phyloP scores from a whole-genome alignment of 1,140 invertebrate species.

The Nilaparvata lugens region DNA sequence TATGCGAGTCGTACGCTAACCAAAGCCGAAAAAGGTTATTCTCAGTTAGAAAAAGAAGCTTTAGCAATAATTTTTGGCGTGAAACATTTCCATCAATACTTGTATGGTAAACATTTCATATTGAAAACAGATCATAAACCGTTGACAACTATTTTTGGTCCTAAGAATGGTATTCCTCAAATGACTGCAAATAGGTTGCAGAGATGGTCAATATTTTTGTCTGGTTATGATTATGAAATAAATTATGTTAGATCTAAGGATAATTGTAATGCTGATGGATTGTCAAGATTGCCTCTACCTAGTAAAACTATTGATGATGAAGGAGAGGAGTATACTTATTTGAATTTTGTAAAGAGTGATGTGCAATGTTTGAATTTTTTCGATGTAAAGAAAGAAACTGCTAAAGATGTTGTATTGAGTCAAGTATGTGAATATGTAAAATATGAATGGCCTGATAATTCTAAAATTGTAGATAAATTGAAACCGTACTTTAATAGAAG shows the following conservation, averaged over 20 bases:
- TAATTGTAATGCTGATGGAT: neutral
- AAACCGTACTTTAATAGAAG: constrained; percentile 3
- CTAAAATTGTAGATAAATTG: neutral
- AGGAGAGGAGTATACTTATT: neutral
- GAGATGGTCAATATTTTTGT: constrained; percentile 6
- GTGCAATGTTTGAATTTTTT: neutral
- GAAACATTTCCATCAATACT: constrained; percentile 1
- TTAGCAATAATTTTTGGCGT: constrained; percentile 1
- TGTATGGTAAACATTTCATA: constrained; percentile 9
- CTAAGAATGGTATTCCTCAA: neutral
- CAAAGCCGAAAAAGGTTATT: constrained; percentile 28
- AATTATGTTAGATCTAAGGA: neutral
- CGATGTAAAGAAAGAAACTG: neutral
- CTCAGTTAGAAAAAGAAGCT: constrained; percentile 2
- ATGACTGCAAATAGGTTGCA: constrained; percentile 6
- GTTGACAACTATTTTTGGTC: constrained; percentile 5
- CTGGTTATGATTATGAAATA: constrained; percentile 8
- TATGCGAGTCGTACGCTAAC: constrained; percentile 37
- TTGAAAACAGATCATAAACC: constrained; percentile 4
- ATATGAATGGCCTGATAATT: constrained; percentile 5
- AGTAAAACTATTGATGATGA: constrained; percentile 1
- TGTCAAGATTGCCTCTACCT: neutral
- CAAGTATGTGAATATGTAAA: neutral
- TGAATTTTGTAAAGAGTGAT: neutral
- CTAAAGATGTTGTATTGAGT: constrained; percentile 1